phyloP scores from a whole-genome alignment of 2,888 invertebrate genomes.

The Apamea epomidion region DNA sequence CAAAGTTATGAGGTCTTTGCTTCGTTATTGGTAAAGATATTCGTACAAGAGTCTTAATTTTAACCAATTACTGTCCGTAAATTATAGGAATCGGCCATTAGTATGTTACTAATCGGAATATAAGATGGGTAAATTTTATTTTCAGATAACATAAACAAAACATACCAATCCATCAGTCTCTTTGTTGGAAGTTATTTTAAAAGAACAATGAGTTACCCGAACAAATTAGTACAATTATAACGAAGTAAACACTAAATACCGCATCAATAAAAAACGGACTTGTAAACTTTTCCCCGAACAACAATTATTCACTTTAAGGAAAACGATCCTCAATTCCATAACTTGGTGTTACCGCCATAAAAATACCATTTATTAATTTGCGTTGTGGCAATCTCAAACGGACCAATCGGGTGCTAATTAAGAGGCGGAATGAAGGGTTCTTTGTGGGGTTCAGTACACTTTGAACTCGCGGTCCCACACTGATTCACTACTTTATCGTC shows the following conservation, averaged over 20 bases:
- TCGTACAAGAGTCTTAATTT: not conserved
- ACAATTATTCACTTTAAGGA: conserved; percentile 62
- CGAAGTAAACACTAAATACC: conserved; percentile 33
- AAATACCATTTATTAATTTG: conserved; percentile 58
- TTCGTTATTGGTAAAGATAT: too few relatives aligned
- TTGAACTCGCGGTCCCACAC: conserved; percentile 69
- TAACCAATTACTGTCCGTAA: not conserved
- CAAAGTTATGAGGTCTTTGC: not conserved
- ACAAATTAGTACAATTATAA: conserved; percentile 45
- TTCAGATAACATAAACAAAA: conserved; percentile 13
- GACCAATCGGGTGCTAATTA: conserved; percentile 77
- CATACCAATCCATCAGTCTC: conserved; percentile 7
- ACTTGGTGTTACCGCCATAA: conserved; percentile 42
- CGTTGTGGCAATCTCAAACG: conserved; percentile 53
- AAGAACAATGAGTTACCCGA: conserved; percentile 27
- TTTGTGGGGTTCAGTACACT: conserved; percentile 78
- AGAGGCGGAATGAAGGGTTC: conserved; percentile 73
- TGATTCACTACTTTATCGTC: conserved; percentile 70
- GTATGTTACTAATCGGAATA: conserved; percentile 15
- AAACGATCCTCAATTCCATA: conserved; percentile 38
- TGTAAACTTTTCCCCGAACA: conserved; percentile 52
- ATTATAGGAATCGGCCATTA: not conserved
- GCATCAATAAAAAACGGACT: conserved; percentile 35
- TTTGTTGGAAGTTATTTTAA: conserved; percentile 35
- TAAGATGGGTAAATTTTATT: not conserved